phyloP scores from a whole-genome alignment of 2,113 vertebrate species.

The Tauraco erythrolophus region DNA sequence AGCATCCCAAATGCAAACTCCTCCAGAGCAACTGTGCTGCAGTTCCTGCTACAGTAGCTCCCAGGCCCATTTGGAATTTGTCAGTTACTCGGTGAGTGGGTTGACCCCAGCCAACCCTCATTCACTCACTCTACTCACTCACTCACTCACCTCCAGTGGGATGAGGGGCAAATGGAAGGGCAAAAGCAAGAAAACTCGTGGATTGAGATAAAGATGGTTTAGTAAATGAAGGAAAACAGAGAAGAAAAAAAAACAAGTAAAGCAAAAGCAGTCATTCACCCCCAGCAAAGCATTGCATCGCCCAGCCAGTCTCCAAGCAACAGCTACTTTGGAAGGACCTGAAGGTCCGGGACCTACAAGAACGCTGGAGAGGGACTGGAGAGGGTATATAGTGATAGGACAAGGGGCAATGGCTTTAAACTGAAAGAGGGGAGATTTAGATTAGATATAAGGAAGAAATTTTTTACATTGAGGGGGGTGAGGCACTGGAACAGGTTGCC shows the following conservation, averaged over 20 bases:
- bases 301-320: neutral
- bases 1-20: neutral
- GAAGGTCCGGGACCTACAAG: too few relatives aligned
- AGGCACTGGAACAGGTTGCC: too few relatives aligned
- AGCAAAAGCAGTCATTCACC: neutral
- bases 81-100: neutral
- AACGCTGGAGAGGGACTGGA: too few relatives aligned
- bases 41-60: neutral
- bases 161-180: neutral
- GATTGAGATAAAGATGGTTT: neutral
- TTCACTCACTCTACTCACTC: accelerated
- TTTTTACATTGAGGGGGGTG: too few relatives aligned
- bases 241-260: accelerated
- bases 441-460: too few relatives aligned
- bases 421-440: too few relatives aligned
- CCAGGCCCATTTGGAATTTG: neutral
- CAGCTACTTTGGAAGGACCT: neutral
- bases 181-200: neutral
- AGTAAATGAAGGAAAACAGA: neutral
- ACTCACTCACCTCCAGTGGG: accelerated
- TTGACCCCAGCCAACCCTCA: neutral
- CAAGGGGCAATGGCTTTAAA: too few relatives aligned
- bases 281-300: neutral
- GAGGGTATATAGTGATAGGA: too few relatives aligned
- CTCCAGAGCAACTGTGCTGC: neutral